phyloP scores from a whole-genome alignment of 1,140 invertebrate species.

The Zaprionus inermis region DNA sequence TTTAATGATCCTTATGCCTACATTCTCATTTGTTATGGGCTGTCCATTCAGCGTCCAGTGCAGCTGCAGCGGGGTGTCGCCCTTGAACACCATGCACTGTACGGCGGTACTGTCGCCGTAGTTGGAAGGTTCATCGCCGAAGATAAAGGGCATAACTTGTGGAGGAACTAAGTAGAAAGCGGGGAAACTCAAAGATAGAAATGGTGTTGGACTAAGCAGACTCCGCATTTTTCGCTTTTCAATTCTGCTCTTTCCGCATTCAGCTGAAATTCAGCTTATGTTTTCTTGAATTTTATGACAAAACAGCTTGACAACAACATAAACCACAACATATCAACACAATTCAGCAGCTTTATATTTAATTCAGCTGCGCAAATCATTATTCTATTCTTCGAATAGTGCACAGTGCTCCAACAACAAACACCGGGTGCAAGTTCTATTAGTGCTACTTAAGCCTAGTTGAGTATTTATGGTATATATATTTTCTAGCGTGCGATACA shows the following conservation, averaged over 20 bases:
- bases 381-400: conserved; percentile 13
- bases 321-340: background rate
- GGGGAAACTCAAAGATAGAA: background rate
- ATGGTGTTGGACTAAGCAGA: background rate
- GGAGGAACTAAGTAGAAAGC: conserved; percentile 84
- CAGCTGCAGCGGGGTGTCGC: conserved; percentile 89
- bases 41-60: conserved; percentile 91
- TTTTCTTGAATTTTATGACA: background rate
- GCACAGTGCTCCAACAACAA: conserved; percentile 57
- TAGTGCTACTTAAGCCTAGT: conserved; percentile 37
- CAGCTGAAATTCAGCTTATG: conserved; percentile 1
- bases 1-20: conserved; percentile 85
- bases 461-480: conserved; percentile 17
- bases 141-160: conserved; percentile 89
- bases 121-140: conserved; percentile 89
- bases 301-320: conserved; percentile 19
- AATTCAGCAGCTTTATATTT: conserved; percentile 20
- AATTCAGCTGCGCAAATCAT: conserved; percentile 19
- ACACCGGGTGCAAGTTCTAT: conserved; percentile 45
- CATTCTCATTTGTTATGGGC: conserved; percentile 77
- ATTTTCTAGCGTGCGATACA: conserved; percentile 54
- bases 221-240: background rate
- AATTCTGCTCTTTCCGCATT: background rate
- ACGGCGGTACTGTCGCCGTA: conserved; percentile 87
- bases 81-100: conserved; percentile 90